Conservation (phyloP, 2,888 invertebrate genomes). For the Hydriomena furcata region DNA sequence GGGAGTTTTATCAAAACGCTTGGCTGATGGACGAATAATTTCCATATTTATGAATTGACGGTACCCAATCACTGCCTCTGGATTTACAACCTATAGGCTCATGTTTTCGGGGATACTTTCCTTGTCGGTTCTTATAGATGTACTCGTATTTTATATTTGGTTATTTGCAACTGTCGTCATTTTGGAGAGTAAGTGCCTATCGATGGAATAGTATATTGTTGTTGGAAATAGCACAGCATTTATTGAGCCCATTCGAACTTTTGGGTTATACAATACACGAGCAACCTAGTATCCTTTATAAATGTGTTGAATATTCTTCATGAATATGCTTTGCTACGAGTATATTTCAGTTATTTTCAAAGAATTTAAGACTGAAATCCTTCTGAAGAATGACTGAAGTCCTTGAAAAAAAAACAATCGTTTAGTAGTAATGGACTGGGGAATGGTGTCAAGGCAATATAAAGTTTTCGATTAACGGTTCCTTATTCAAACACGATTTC, state of each 20-base stretch:
- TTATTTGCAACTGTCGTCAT: conserved; percentile 9
- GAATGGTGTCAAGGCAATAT: conserved; percentile 36
- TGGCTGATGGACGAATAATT: conserved; percentile 23
- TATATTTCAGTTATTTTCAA: too few species aligned
- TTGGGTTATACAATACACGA: too few species aligned
- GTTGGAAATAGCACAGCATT: not conserved
- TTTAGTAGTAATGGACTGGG: conserved; percentile 23
- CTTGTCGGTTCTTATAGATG: conserved; percentile 16
- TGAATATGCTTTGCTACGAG: too few species aligned
- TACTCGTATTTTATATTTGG: conserved; percentile 13
- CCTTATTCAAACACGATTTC: conserved; percentile 32
- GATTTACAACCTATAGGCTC: conserved; percentile 24
- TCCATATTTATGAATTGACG: conserved; percentile 35
- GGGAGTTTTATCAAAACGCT: conserved; percentile 8
- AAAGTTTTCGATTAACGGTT: conserved; percentile 33
- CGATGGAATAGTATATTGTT: not conserved
- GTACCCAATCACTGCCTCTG: conserved; percentile 28
- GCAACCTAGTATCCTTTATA: too few species aligned
- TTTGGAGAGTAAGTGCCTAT: not conserved
- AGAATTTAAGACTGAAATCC: not conserved
- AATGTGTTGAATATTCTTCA: too few species aligned
- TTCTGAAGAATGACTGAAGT: too few species aligned
- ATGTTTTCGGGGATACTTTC: conserved; percentile 21
- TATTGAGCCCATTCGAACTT: too few species aligned
- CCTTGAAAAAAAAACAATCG: too few species aligned